Evolutionary conservation across 2,797 vertebrate species (phyloP).

Genomic region (Agapornis canus): DNA sequence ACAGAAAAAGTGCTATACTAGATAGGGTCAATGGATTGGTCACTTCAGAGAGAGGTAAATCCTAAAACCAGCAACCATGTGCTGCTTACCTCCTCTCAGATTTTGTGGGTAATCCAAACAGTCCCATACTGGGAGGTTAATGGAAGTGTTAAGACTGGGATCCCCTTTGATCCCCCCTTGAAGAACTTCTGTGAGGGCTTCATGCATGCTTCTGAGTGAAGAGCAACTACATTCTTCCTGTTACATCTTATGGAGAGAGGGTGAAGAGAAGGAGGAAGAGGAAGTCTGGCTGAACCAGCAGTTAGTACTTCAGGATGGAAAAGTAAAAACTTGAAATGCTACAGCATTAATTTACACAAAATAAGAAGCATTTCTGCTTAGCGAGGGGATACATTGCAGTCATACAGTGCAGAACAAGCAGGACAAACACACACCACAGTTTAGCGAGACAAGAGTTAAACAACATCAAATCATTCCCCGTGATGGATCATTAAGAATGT

Average conservation of each 20-base stretch:
- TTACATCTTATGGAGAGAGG: conserved; percentile 45
- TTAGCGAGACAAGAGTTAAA: conserved; percentile 68
- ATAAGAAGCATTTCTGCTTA: conserved; percentile 44
- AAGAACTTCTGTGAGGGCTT: neutral
- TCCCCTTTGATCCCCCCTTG: neutral
- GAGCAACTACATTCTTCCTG: conserved; percentile 45
- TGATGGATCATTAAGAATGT: conserved; percentile 73
- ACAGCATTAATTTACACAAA: conserved; percentile 50
- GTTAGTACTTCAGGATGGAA: conserved; percentile 54
- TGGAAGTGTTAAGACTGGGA: neutral
- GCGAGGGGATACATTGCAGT: neutral
- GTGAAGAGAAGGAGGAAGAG: conserved; percentile 28
- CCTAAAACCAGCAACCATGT: neutral
- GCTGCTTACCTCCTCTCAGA: neutral
- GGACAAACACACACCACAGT: neutral
- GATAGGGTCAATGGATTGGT: neutral
- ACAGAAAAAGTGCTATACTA: neutral
- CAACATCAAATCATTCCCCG: conserved; percentile 68
- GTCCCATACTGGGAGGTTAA: neutral
- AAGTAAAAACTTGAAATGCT: neutral
- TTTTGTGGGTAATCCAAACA: neutral
- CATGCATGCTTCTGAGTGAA: neutral
- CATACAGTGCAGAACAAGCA: neutral
- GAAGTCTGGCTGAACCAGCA: neutral
- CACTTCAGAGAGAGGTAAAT: neutral